Percentiles rank a stretch among this genome's conserved stretches.
phyloP scores from a whole-genome alignment of 2,113 vertebrate species.

The Phylloscopus whistleri region DNA sequence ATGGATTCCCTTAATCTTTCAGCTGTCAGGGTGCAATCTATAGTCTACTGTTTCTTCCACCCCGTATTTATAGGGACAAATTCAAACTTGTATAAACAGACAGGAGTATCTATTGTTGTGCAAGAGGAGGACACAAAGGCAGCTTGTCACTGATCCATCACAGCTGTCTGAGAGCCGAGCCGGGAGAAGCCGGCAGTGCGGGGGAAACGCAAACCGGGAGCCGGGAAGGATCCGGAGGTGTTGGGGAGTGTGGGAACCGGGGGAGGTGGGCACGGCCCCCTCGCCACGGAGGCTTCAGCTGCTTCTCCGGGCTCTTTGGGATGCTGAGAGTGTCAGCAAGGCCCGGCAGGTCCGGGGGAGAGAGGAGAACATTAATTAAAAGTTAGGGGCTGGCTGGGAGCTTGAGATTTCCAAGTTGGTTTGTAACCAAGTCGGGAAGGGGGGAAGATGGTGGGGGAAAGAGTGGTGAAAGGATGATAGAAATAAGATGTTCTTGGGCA shows the following conservation, averaged over 20 bases:
- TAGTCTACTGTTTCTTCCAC: slow-evolving; percentile 62
- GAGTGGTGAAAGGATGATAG: not conserved
- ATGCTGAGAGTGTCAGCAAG: not conserved
- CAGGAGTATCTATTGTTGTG: slow-evolving; percentile 67
- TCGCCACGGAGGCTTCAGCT: accelerated
- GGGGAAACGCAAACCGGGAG: not conserved
- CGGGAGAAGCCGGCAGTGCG: not conserved
- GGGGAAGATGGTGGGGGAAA: not conserved
- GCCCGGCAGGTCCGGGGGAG: not conserved
- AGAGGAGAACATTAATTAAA: not conserved
- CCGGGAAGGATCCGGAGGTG: not conserved
- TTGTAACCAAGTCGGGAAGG: not conserved
- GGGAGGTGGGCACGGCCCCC: not conserved
- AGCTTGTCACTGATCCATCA: slow-evolving; percentile 64
- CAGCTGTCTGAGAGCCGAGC: slow-evolving; percentile 38
- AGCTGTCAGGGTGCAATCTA: slow-evolving; percentile 65
- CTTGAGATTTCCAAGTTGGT: not conserved
- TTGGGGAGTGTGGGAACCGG: slow-evolving; percentile 14
- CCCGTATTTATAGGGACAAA: slow-evolving; percentile 63
- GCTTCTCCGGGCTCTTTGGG: not conserved
- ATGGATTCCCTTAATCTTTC: slow-evolving; percentile 68
- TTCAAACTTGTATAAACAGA: slow-evolving; percentile 71
- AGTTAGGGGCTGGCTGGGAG: not conserved
- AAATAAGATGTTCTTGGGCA: not conserved
- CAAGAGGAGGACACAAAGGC: slow-evolving; percentile 53